A percentile compares a stretch with the other conserved stretches of the same genome.
phyloP scores from a whole-genome alignment of 2,797 vertebrate genomes.

The Sebastolobus alascanus region DNA sequence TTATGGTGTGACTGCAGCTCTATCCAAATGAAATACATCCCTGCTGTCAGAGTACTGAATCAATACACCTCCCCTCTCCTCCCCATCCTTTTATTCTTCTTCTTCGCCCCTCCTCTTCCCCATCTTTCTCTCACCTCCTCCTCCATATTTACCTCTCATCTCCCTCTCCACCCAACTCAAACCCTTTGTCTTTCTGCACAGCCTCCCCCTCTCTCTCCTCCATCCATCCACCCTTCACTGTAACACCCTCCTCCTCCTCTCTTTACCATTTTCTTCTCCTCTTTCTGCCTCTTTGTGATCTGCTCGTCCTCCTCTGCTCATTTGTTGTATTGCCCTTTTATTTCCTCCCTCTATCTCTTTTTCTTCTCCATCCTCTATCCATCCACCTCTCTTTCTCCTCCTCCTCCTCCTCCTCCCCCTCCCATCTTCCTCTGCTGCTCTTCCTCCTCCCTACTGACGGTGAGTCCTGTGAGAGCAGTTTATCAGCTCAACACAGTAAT shows the following conservation, averaged over 20 bases:
- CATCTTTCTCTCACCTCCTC: neutral
- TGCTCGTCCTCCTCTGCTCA: neutral
- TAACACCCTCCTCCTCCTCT: neutral
- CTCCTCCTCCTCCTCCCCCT: neutral
- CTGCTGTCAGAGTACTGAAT: slow-evolving; percentile 40
- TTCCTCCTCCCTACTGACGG: slow-evolving; percentile 7
- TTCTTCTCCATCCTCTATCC: neutral
- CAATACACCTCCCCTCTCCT: slow-evolving; percentile 36
- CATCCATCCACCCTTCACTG: no score
- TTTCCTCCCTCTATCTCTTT: slow-evolving; percentile 2
- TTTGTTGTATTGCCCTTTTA: neutral
- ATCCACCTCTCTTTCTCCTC: neutral
- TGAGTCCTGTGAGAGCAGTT: slow-evolving; percentile 59
- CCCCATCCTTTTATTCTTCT: slow-evolving; percentile 8
- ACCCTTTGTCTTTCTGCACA: neutral
- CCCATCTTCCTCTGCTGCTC: neutral
- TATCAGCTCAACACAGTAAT: slow-evolving; percentile 65
- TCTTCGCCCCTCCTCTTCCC: neutral
- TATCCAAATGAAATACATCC: slow-evolving; percentile 50
- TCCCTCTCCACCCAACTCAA: neutral
- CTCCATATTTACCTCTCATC: neutral
- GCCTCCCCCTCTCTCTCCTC: neutral
- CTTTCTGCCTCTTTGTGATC: neutral
- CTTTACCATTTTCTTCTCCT: neutral
- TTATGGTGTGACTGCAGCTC: slow-evolving; percentile 11